A percentile compares a stretch with the other conserved stretches of the same genome.
phyloP scores from a whole-genome alignment of 2,113 vertebrate genomes.

The Trochalopteron elliotii region DNA sequence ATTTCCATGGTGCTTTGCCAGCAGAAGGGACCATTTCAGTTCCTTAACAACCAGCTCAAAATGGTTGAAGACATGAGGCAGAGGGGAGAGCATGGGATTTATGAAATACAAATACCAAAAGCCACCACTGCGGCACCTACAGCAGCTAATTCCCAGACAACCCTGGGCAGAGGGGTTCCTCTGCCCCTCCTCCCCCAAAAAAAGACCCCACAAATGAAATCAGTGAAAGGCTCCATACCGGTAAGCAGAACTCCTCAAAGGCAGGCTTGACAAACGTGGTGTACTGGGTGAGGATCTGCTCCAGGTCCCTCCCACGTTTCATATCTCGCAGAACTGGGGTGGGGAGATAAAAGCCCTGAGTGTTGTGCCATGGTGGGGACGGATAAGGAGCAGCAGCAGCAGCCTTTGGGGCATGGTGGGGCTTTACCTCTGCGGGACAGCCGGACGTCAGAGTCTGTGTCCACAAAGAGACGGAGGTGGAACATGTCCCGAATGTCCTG shows the following conservation, averaged over 20 bases:
- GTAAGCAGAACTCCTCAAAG: constrained; percentile 96
- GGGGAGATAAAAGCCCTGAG: background rate
- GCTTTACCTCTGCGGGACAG: constrained; percentile 89
- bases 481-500: constrained; percentile 96
- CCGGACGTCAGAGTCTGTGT: constrained; percentile 93
- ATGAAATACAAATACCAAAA: background rate
- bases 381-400: background rate
- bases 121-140: background rate
- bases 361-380: fast-evolving
- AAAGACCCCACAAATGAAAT: background rate
- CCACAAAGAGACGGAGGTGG: constrained; percentile 96
- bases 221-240: constrained; percentile 53
- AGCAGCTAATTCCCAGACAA: background rate
- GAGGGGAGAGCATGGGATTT: background rate
- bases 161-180: background rate
- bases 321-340: constrained; percentile 90
- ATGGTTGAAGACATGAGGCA: background rate
- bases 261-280: constrained; percentile 97
- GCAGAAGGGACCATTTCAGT: background rate
- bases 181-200: background rate
- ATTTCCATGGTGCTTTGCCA: background rate
- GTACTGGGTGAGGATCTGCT: constrained; percentile 96
- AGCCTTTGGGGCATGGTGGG: fast-evolving
- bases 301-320: constrained; percentile 91
- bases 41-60: background rate